Percentiles rank a stretch among this genome's conserved stretches.
These are phyloP conservation scores for Rhizomys pruinosus DNA, from an alignment of 2,113 vertebrate genomes.

Conservation along the genomic window DNA sequence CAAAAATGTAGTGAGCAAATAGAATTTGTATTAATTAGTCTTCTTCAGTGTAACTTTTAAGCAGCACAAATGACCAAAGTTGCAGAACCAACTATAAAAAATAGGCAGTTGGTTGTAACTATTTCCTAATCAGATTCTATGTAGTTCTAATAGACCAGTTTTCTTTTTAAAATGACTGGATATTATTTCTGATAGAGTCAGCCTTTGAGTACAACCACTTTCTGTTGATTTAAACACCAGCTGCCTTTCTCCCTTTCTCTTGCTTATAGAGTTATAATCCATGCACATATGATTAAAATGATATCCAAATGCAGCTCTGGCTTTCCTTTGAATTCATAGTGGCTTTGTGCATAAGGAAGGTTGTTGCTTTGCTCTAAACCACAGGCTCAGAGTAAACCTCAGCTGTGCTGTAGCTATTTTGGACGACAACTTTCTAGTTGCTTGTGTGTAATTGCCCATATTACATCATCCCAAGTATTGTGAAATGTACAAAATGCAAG, in stretches of 20 bases:
- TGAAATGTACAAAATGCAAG: conserved; percentile 76
- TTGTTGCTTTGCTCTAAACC: conserved; percentile 70
- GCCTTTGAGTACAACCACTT: conserved; percentile 77
- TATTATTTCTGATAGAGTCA: conserved; percentile 76
- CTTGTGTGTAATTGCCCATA: conserved; percentile 78
- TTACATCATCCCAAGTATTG: conserved; percentile 81
- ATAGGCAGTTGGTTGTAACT: background rate
- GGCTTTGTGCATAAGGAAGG: conserved; percentile 62
- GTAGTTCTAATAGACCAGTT: background rate
- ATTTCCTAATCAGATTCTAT: conserved; percentile 57
- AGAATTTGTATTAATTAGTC: background rate
- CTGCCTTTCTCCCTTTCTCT: conserved; percentile 71
- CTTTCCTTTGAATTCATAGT: conserved; percentile 57
- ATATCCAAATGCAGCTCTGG: conserved; percentile 71
- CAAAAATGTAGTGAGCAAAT: background rate
- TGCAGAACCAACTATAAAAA: background rate
- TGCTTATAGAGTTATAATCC: conserved; percentile 81
- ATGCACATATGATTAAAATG: conserved; percentile 79
- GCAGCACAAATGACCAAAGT: background rate
- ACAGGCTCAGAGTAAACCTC: conserved; percentile 79
- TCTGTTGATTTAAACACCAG: conserved; percentile 81
- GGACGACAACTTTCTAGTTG: conserved; percentile 78
- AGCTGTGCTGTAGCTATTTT: conserved; percentile 83
- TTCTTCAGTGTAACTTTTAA: background rate
- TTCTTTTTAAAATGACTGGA: conserved; percentile 65